Conservation (phyloP, 2,888 invertebrate genomes). For the Argyra leucocephala region DNA sequence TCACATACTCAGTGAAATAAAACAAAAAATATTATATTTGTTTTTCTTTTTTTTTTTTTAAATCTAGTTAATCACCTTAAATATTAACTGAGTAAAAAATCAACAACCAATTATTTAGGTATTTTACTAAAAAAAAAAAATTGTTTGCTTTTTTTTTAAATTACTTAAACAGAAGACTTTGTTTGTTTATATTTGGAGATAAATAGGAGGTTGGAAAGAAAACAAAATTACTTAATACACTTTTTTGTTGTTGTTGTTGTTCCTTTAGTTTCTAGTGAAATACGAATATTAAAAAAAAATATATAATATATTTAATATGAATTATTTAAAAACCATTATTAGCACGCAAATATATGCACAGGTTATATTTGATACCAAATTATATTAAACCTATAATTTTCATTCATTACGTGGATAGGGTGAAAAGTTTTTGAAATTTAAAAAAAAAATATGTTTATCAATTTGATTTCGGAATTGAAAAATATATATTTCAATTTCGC, state of each 20-base stretch:
- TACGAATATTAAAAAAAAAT: not conserved
- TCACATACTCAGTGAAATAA: not conserved
- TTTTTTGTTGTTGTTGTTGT: not conserved
- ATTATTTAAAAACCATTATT: conserved; percentile 1
- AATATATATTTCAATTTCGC: too few relatives aligned
- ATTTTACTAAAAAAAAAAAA: not conserved
- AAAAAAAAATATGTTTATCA: too few relatives aligned
- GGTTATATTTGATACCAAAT: too few relatives aligned
- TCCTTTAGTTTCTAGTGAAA: too few relatives aligned
- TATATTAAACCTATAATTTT: too few relatives aligned
- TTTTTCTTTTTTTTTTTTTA: not conserved
- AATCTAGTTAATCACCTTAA: not conserved
- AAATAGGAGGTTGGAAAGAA: not conserved
- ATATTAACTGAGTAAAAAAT: conserved; percentile 1
- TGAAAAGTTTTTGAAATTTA: too few relatives aligned
- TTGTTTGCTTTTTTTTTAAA: too few relatives aligned
- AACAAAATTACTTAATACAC: not conserved
- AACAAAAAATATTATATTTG: not conserved
- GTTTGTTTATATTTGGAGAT: not conserved
- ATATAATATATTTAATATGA: not conserved
- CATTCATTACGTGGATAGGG: too few relatives aligned
- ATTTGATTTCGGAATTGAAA: too few relatives aligned
- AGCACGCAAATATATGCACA: not conserved
- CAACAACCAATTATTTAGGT: not conserved
- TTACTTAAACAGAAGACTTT: not conserved